Base-by-base conservation (phyloP, 2,888 invertebrate genomes). In the Yponomeuta evonymella region DNA sequence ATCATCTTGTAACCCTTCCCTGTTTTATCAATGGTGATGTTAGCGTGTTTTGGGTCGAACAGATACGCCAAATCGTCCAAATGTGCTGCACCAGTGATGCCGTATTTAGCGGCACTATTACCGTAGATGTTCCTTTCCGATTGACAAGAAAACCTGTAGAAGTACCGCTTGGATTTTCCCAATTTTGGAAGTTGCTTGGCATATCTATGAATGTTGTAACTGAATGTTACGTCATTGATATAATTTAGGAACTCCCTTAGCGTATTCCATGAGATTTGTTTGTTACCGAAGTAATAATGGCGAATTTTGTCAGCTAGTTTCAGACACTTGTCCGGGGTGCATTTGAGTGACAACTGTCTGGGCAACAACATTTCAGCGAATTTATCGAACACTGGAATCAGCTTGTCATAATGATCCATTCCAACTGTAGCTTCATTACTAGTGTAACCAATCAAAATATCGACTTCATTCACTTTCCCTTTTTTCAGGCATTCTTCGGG, bases 371-470 rank as follows among this genome's bases (percentile, higher is more conserved):
- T 12, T 72, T 81, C 82, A 29, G 72, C 67, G 48, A 75, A 77
- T 58, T 71, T 73, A 36, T 75, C 75, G 64, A 78, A 79, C 8
- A 66, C 33, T 11, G 74, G 69, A 23, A 76, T 48, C n/a, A 74
- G 9, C 43, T 69, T 70, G 8, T 73, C 69, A 6, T 68, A 62
- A 5, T 69, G 11, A 6, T 30, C 1, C 2, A 69, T 29, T 11
- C 51, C 71, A 10, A 76, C 68, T 6, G 77, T 68, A 10, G 95
- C 95, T 84, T 96, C 96, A 71, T 95, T 93, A 2, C 93, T 92
- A 30, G 94, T 96, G 10, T 94, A 79, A 9, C 96, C 96, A 48
- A 94, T 89, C 80, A 96, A 93, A 83, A 95, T 91, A 0, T 95
- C 95, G 2, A 94, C 88, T 30, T 77, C 73, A 69, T 77, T 77